Evolutionary conservation across 2,888 invertebrate species (phyloP).

Genomic region (Drosophila suboccidentalis): DNA sequence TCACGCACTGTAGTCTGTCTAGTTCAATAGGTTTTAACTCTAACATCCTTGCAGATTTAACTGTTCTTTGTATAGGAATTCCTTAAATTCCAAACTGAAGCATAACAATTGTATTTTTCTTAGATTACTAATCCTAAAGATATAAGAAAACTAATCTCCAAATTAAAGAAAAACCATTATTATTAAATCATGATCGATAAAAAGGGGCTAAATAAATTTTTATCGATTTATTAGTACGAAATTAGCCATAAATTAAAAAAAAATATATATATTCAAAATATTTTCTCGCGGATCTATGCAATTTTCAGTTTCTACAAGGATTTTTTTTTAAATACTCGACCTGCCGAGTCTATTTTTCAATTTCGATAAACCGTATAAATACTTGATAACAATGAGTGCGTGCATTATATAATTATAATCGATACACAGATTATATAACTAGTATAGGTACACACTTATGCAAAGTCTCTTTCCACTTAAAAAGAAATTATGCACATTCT

Average conservation of each 20-base stretch:
- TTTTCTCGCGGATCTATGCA: not conserved
- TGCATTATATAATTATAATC: constrained; percentile 26
- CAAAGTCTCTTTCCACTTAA: not conserved
- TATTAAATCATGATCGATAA: too few species aligned
- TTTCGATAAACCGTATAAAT: constrained; percentile 6
- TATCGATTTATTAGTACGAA: too few species aligned
- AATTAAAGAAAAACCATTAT: not conserved
- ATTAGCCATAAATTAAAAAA: not conserved
- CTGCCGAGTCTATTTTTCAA: constrained; percentile 1
- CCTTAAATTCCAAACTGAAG: not conserved
- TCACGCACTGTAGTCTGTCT: constrained; percentile 18
- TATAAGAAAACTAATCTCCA: not conserved
- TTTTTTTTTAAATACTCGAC: constrained; percentile 16
- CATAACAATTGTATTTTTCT: too few species aligned
- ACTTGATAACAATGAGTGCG: constrained; percentile 40
- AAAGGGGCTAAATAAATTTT: too few species aligned
- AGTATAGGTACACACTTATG: constrained; percentile 13
- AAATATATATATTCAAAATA: not conserved
- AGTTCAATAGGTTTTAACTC: not conserved
- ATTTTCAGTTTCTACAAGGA: constrained; percentile 9
- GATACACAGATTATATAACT: constrained; percentile 8
- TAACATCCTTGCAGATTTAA: constrained; percentile 8
- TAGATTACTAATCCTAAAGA: not conserved
- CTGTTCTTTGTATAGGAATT: too few species aligned
- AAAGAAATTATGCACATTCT: too few species aligned